Evolutionary conservation across 2,888 invertebrate genomes (phyloP).

Genomic region (Leucoptera coffeella): DNA sequence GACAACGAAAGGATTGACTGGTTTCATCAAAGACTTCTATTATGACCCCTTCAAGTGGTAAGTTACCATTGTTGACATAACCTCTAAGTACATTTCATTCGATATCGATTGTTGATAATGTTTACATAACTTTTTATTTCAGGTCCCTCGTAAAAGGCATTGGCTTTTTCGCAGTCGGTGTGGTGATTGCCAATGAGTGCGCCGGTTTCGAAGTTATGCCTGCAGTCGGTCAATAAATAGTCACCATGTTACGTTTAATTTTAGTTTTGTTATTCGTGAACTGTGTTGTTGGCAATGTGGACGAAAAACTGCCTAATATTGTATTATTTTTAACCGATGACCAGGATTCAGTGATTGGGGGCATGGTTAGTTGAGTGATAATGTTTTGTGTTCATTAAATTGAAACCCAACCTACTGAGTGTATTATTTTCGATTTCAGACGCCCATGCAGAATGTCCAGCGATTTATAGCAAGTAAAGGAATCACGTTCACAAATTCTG

Average conservation of each 20-base stretch:
- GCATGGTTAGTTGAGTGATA: slow-evolving; percentile 57
- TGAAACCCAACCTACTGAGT: not conserved
- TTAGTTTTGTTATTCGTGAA: slow-evolving; percentile 25
- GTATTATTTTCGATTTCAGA: slow-evolving; percentile 28
- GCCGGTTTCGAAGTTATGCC: slow-evolving; percentile 70
- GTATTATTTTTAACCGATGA: slow-evolving; percentile 79
- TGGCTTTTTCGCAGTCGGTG: slow-evolving; percentile 69
- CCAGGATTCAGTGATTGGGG: slow-evolving; percentile 73
- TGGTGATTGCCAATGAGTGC: slow-evolving; percentile 73
- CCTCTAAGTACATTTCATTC: slow-evolving; percentile 2
- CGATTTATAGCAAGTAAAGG: slow-evolving; percentile 59
- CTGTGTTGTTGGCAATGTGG: slow-evolving; percentile 12
- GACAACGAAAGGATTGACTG: slow-evolving; percentile 52
- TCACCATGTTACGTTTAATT: slow-evolving; percentile 20
- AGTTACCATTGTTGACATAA: slow-evolving; percentile 13
- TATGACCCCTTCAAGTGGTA: slow-evolving; percentile 76
- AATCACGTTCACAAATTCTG: slow-evolving; percentile 66
- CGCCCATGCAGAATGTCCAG: slow-evolving; percentile 59
- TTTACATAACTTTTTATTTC: slow-evolving; percentile 16
- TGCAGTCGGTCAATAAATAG: slow-evolving; percentile 34
- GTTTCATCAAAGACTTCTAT: slow-evolving; percentile 60
- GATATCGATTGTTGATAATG: not conserved
- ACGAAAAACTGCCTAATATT: slow-evolving; percentile 58
- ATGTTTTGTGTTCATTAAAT: slow-evolving; percentile 5
- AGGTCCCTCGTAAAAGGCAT: slow-evolving; percentile 80